Evolutionary conservation across 2,113 vertebrate genomes (phyloP).

Genomic region (Lampris incognitus): DNA sequence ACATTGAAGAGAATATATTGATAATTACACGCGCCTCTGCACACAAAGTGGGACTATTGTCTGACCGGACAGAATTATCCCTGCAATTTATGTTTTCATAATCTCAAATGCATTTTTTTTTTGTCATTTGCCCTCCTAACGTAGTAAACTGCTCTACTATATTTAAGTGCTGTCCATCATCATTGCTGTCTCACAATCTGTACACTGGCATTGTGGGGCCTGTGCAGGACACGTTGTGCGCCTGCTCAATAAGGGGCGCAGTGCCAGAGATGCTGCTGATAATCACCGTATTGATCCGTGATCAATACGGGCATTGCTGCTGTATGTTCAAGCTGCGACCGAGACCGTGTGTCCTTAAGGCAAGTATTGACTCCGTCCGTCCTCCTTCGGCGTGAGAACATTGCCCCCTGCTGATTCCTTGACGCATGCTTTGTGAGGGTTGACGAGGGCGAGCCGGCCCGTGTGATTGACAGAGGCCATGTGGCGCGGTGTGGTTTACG

Average conservation of each 20-base stretch:
- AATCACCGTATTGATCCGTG: conserved; percentile 37
- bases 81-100: conserved; percentile 52
- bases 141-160: conserved; percentile 9
- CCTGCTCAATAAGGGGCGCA: conserved; percentile 7
- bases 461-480: conserved; percentile 57
- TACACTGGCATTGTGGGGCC: conserved; percentile 38
- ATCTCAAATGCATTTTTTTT: conserved; percentile 61
- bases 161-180: neutral
- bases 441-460: neutral
- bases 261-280: conserved; percentile 39
- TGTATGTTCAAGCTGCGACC: conserved; percentile 38
- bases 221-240: conserved; percentile 32
- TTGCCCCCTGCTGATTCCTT: conserved; percentile 81
- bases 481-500: conserved; percentile 6
- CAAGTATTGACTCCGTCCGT: conserved; percentile 25
- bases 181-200: conserved; percentile 21
- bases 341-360: conserved; percentile 57
- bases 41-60: conserved; percentile 43
- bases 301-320: conserved; percentile 51
- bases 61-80: conserved; percentile 29
- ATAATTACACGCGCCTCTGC: neutral
- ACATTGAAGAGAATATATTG: too few relatives aligned
- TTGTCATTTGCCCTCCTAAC: conserved; percentile 36
- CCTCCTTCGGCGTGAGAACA: conserved; percentile 77
- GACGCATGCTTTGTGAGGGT: conserved; percentile 32